Evolutionary conservation across 2,113 vertebrate species (phyloP), one percentile per base, ranked within the genome.

Genomic region (Gnathonemus echidnorhynchus): DNA sequence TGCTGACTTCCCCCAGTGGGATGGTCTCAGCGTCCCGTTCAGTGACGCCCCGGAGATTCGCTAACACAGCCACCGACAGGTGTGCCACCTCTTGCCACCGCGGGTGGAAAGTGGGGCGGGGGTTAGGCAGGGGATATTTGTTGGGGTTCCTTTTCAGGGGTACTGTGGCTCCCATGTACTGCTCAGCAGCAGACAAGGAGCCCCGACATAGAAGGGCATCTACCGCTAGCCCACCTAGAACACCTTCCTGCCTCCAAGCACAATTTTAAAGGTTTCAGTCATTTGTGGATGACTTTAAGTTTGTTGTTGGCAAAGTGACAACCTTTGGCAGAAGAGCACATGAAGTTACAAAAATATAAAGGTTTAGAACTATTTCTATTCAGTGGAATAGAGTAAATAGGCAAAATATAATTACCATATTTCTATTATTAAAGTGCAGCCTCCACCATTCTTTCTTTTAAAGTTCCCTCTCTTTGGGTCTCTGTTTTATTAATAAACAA

Each of bases 11-110:
- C 74, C 15, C 74, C 74, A 42, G 74, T 27, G 13, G 74, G 35
- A 5, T 27, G 31, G 35, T 19, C 74, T 17, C 45, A 24, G 45
- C 42, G 0, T 6, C 46, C 83, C 9, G 3, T 11, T 94, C 93
- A 95, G 90, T 94, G 93, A 93, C 94, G 90, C 93, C 94, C 94
- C 90, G 92, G 92, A 90, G 93, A 90, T 90, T 93, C 92, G 89
- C 89, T 95, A 93, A 92, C 92, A 91, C 90, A 90, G 92, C 89
- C 91, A 52, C 56, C 80, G 92, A 93, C 91, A 90, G 58, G 88
- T 89, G 58, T 39, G 35, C 15, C 10, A 42, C 39, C 42, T 21
- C 83, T 10, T 15, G 24, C 48, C 46, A n/a, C 24, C 10, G 5
- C 0, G 13, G 35, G 5, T 2, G 74, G 35, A 80, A 31, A 70